Evolutionary conservation across 2,888 invertebrate species (phyloP), one percentile per base, ranked within the genome.

Genomic region (Horisme vitalbata): DNA sequence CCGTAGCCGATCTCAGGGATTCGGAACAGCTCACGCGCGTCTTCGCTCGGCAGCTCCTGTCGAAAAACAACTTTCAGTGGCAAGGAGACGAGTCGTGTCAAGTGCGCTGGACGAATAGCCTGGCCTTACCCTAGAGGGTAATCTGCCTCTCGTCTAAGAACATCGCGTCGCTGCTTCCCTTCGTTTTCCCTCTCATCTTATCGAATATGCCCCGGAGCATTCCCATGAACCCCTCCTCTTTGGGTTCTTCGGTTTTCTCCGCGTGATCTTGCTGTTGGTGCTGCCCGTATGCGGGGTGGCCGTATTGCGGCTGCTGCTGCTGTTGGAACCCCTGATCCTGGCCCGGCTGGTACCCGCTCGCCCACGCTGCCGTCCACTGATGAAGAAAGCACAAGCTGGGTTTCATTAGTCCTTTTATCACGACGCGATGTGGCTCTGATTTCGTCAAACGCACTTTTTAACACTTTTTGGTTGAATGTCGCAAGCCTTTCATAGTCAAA

Each of bases 371-470:
- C 75, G 52, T 74, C 79, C 77, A 72, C 88, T 87, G 86, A 83
- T 84, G 83, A 81, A 85, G 65, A 87, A 88, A 86, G 83, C 71
- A 86, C 80, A 87, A 77, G 79, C 87, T 87, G 81, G 83, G 71
- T 81, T 84, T 85, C 83, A 86, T 83, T 83, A 83, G 83, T 79
- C 77, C 79, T 71, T 78, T 80, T 65, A 70, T 70, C 71, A 72
- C 71, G 72, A 45, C 71, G 71, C 57, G 63, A 49, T 37, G 68
- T 72, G 81, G 78, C 79, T 80, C 80, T 79, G 78, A 81, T 85
- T 85, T 86, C 86, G 86, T 87, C 86, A 74, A 88, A 88, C 88
- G 88, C 88, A 88, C 87, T 82, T 71, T 55, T 33, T 54, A 65
- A 71, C 68, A 60, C 56, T 55, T n/a, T 45, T 39, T 49, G 43